Percentiles rank a stretch among this genome's conserved stretches.
Conservation (phyloP, 2,797 vertebrate species). For the Phrynocephalus guinanensis region DNA sequence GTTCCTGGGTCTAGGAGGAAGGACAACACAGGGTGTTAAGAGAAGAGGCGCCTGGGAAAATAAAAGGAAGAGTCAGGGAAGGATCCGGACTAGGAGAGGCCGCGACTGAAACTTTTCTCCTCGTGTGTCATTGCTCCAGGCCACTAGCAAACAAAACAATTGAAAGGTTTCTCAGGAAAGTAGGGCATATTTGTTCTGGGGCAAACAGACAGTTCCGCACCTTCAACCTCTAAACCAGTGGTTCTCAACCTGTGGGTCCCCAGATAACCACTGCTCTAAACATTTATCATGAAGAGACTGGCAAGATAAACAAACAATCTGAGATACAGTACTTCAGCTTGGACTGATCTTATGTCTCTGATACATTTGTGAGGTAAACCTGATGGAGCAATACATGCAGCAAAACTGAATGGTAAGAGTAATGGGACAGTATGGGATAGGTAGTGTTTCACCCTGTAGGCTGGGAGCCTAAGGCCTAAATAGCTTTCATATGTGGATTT, state of each 20-base stretch:
- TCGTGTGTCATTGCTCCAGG: background rate
- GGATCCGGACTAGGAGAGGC: background rate
- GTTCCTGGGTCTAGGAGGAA: constrained; percentile 80
- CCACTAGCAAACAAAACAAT: background rate
- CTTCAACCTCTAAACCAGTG: background rate
- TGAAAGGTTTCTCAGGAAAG: background rate
- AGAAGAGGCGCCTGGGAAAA: background rate
- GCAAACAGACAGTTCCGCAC: too few species aligned
- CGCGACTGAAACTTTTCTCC: background rate
- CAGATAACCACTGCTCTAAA: background rate
- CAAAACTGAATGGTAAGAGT: background rate
- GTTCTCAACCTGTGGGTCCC: too few species aligned
- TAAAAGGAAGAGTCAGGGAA: background rate
- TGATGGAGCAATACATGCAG: background rate
- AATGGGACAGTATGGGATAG: background rate
- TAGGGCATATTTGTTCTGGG: too few species aligned
- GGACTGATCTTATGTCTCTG: background rate
- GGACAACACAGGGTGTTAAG: constrained; percentile 55
- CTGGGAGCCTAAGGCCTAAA: background rate
- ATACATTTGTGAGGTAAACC: background rate
- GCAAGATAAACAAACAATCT: constrained; percentile 8
- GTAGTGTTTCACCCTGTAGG: background rate
- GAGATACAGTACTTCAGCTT: background rate
- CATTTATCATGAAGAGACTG: constrained; percentile 21
- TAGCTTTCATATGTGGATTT: background rate